Conservation (phyloP, 1,140 invertebrate species). For the Hetaerina americana region DNA sequence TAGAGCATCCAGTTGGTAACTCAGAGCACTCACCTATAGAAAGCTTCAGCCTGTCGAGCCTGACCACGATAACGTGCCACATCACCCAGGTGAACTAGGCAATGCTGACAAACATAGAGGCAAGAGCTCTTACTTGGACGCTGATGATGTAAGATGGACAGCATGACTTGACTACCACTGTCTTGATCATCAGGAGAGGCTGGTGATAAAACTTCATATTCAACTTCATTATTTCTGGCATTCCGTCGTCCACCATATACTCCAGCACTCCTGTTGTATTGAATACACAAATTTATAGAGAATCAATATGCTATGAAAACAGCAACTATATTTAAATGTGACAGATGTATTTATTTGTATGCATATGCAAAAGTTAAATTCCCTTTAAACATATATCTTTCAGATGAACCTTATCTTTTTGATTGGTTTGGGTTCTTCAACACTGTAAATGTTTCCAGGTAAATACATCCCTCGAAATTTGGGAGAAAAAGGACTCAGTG, state of each 20-base stretch:
- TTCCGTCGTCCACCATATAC: conserved; percentile 34
- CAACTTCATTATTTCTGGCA: conserved; percentile 12
- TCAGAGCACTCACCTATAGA: conserved; percentile 52
- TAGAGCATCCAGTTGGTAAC: too few species aligned
- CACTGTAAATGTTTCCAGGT: too few species aligned
- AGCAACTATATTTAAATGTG: too few species aligned
- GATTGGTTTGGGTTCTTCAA: too few species aligned
- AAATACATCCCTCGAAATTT: too few species aligned
- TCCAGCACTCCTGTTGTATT: conserved; percentile 25
- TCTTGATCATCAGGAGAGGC: not conserved
- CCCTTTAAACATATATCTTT: too few species aligned
- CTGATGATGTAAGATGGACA: not conserved
- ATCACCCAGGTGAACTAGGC: conserved; percentile 74
- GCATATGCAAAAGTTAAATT: too few species aligned
- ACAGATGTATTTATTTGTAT: too few species aligned
- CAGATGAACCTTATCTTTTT: too few species aligned
- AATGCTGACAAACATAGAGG: conserved; percentile 74
- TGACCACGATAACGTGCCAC: conserved; percentile 71
- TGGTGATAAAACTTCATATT: not conserved
- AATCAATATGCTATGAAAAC: conserved; percentile 8
- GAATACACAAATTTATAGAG: conserved; percentile 10
- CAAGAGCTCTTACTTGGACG: conserved; percentile 54
- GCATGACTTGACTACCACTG: not conserved
- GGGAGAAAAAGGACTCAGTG: too few species aligned
- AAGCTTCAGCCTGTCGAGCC: conserved; percentile 62